These are phyloP conservation scores for Lepus americanus DNA, from an alignment of 2,113 vertebrate genomes.

Conservation along the genomic window DNA sequence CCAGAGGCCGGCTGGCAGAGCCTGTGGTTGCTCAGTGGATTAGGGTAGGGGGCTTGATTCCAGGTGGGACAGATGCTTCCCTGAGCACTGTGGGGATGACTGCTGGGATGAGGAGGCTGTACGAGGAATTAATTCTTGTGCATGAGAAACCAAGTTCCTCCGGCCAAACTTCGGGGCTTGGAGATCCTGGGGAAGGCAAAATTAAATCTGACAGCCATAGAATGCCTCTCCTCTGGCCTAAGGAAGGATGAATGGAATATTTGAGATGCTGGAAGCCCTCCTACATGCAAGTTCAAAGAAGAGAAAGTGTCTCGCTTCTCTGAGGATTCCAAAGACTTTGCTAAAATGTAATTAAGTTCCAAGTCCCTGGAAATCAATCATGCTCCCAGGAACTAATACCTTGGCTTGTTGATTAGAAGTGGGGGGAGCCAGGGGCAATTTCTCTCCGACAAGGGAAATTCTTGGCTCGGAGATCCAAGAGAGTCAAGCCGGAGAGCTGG, in stretches of 20 bases:
- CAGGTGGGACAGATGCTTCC: not conserved
- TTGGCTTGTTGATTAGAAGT: slow-evolving; percentile 85
- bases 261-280: slow-evolving; percentile 78
- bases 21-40: not conserved
- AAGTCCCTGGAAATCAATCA: slow-evolving; percentile 89
- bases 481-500: slow-evolving; percentile 67
- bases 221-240: not conserved
- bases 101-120: not conserved
- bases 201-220: slow-evolving; percentile 80
- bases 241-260: slow-evolving; percentile 82
- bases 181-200: slow-evolving; percentile 75
- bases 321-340: slow-evolving; percentile 83
- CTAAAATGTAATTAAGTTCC: slow-evolving; percentile 88
- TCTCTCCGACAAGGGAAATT: slow-evolving; percentile 77
- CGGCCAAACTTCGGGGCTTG: not conserved
- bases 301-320: slow-evolving; percentile 80
- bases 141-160: slow-evolving; percentile 11
- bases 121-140: slow-evolving; percentile 30
- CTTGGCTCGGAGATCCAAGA: slow-evolving; percentile 71
- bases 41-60: not conserved
- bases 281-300: slow-evolving; percentile 82
- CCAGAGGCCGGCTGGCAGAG: not conserved
- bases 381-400: slow-evolving; percentile 84
- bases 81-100: not conserved
- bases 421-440: slow-evolving; percentile 85